phyloP scores from a whole-genome alignment of 2,797 vertebrate species.

The Bucorvus abyssinicus region DNA sequence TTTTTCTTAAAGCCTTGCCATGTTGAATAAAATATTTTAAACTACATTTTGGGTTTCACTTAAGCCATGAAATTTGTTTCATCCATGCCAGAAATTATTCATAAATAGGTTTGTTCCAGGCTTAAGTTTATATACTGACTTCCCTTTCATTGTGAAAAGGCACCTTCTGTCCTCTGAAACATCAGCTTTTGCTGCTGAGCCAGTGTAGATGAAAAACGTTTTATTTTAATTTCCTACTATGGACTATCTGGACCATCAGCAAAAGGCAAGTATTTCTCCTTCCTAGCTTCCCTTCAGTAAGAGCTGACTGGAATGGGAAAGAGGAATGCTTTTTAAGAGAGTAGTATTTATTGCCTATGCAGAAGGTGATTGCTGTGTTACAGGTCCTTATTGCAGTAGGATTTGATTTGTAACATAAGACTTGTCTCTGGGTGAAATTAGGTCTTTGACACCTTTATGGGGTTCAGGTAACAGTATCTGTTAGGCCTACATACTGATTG shows the following conservation, averaged over 20 bases:
- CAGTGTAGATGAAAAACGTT: not conserved
- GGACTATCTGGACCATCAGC: not conserved
- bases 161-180: not conserved
- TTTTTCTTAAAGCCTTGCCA: not conserved
- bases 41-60: not conserved
- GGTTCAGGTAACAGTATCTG: not conserved
- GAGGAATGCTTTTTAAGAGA: not conserved
- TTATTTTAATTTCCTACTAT: not conserved
- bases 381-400: not conserved
- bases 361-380: not conserved
- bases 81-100: not conserved
- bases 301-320: not conserved
- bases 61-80: not conserved
- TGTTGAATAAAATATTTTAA: not conserved
- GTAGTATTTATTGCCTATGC: not conserved
- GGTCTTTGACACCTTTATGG: not conserved
- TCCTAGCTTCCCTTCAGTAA: not conserved
- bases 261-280: not conserved
- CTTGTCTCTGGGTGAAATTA: not conserved
- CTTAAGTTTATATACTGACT: not conserved
- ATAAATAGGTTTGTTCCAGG: not conserved
- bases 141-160: not conserved
- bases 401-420: not conserved
- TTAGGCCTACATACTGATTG: not conserved
- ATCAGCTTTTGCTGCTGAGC: not conserved